Evolutionary conservation across 1,140 invertebrate species (phyloP).

Genomic region (Aphaenogaster floridana): DNA sequence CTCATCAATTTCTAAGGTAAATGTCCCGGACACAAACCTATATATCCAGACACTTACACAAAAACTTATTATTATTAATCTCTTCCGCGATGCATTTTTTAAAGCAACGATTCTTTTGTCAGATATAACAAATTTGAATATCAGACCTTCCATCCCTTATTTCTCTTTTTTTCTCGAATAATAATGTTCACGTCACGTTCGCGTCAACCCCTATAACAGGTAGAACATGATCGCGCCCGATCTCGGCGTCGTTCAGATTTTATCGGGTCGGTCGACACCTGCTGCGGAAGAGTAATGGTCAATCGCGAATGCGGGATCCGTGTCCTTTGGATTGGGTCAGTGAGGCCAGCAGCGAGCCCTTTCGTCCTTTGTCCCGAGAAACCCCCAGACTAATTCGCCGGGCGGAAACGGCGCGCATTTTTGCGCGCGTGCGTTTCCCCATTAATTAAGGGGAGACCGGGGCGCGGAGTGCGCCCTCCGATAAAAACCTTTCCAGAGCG

Average conservation of each 20-base stretch:
- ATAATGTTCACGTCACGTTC: conserved; percentile 43
- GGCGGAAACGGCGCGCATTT: conserved; percentile 50
- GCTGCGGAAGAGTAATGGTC: conserved; percentile 40
- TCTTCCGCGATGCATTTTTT: background rate
- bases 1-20: background rate
- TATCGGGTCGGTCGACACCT: conserved; percentile 46
- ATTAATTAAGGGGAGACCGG: conserved; percentile 73
- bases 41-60: no score
- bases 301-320: conserved; percentile 58
- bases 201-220: conserved; percentile 13
- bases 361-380: conserved; percentile 44
- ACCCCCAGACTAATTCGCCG: conserved; percentile 66
- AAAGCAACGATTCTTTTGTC: background rate
- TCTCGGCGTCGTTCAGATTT: conserved; percentile 6
- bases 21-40: no score
- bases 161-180: background rate
- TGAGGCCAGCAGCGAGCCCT: conserved; percentile 49
- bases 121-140: background rate
- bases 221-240: conserved; percentile 17
- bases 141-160: background rate
- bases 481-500: conserved; percentile 71
- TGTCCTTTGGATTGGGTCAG: conserved; percentile 68
- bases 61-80: no score
- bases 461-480: conserved; percentile 62
- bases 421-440: conserved; percentile 61